Percentiles rank a stretch among this genome's conserved stretches.
phyloP scores from a whole-genome alignment of 2,113 vertebrate genomes.

The Bubo bubo region DNA sequence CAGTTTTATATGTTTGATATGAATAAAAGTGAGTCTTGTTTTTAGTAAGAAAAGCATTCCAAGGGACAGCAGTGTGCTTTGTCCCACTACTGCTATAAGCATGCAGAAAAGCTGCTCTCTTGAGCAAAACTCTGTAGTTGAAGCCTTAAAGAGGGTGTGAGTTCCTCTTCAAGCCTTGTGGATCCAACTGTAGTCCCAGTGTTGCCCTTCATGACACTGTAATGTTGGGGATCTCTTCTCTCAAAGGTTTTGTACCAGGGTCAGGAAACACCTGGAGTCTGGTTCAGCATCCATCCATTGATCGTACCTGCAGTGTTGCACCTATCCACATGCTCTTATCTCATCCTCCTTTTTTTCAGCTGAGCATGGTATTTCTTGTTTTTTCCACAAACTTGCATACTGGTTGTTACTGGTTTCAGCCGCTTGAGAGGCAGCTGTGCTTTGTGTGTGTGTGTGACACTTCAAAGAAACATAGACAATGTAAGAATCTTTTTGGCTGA shows the following conservation, averaged over 20 bases:
- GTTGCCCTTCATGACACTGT: not conserved
- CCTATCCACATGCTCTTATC: not conserved
- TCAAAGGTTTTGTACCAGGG: not conserved
- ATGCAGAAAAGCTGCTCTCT: not conserved
- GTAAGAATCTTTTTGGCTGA: not conserved
- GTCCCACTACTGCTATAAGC: not conserved
- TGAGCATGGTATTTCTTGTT: not conserved
- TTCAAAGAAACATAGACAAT: not conserved
- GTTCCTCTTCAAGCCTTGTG: not conserved
- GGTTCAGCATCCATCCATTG: not conserved
- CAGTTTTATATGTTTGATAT: not conserved
- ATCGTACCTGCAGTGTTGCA: not conserved
- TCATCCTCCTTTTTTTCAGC: rapidly evolving
- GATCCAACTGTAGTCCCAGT: not conserved
- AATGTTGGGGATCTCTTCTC: not conserved
- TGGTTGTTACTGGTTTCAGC: not conserved
- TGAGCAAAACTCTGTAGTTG: not conserved
- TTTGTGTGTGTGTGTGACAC: not conserved
- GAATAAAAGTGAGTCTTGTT: not conserved
- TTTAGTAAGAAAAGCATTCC: not conserved
- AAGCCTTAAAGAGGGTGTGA: not conserved
- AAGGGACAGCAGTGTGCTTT: not conserved
- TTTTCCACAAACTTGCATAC: not conserved
- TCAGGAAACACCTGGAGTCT: not conserved
- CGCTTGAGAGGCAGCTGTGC: not conserved